These are phyloP conservation scores for Laticauda colubrina DNA, from an alignment of 2,113 vertebrate species.

Conservation along the genomic window DNA sequence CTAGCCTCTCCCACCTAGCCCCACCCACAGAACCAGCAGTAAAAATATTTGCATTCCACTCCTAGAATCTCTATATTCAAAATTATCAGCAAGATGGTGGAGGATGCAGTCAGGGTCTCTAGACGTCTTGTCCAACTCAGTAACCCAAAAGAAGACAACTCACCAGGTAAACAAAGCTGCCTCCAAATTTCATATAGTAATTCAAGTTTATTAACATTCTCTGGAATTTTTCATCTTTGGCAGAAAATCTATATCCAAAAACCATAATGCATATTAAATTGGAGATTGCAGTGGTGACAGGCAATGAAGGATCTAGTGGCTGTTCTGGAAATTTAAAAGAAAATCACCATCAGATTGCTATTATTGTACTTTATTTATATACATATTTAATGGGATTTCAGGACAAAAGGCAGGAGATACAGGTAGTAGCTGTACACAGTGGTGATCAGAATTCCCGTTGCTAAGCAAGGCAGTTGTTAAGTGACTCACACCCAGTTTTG, in stretches of 20 bases:
- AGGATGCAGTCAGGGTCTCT: neutral
- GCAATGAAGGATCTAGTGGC: neutral
- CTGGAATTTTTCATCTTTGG: neutral
- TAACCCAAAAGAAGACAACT: neutral
- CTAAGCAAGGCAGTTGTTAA: neutral
- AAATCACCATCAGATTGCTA: neutral
- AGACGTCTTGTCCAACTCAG: neutral
- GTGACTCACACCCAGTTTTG: neutral
- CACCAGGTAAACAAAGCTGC: neutral
- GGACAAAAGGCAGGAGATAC: neutral
- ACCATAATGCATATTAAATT: neutral
- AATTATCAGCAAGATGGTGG: neutral
- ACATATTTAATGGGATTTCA: neutral
- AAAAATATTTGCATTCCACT: too few species aligned
- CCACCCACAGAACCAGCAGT: too few species aligned
- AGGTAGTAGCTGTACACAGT: neutral
- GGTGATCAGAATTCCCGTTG: neutral
- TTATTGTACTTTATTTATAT: neutral
- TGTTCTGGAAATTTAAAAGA: neutral
- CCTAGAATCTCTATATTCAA: neutral
- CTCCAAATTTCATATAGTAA: neutral
- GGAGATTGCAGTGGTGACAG: neutral
- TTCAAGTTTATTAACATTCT: neutral
- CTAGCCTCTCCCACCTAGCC: too few species aligned
- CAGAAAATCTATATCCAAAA: neutral